Evolutionary conservation across 2,888 invertebrate species (phyloP).

Genomic region (Rhagophthalmus giganteus): DNA sequence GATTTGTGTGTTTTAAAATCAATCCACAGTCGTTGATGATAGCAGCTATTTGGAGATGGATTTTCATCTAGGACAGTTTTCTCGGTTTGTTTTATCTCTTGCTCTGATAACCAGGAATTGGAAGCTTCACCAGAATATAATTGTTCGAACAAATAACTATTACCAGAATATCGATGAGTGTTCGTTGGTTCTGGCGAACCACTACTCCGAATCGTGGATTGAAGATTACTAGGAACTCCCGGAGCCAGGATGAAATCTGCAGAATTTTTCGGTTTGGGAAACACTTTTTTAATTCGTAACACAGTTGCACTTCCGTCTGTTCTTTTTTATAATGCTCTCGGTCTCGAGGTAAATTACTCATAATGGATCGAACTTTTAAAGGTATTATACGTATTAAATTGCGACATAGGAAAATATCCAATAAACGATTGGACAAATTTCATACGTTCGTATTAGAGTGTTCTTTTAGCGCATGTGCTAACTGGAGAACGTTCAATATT

Average conservation of each 20-base stretch:
- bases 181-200: slow-evolving; percentile 42
- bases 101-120: slow-evolving; percentile 16
- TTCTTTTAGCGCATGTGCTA: slow-evolving; percentile 43
- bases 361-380: slow-evolving; percentile 47
- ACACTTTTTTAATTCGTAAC: slow-evolving; percentile 29
- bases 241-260: slow-evolving; percentile 53
- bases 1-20: slow-evolving; percentile 31
- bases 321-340: slow-evolving; percentile 35
- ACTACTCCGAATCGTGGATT: slow-evolving; percentile 41
- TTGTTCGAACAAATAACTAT: slow-evolving; percentile 17
- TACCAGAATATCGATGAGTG: slow-evolving; percentile 36
- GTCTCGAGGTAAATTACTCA: slow-evolving; percentile 49
- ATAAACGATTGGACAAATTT: slow-evolving; percentile 36
- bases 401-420: slow-evolving; percentile 46
- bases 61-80: slow-evolving; percentile 5
- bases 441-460: slow-evolving; percentile 32
- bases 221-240: slow-evolving; percentile 49
- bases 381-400: slow-evolving; percentile 47
- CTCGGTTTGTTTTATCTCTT: slow-evolving; percentile 17
- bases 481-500: slow-evolving; percentile 45
- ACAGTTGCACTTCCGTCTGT: slow-evolving; percentile 37
- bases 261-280: slow-evolving; percentile 28
- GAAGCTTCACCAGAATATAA: slow-evolving; percentile 12
- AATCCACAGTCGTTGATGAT: slow-evolving; percentile 21
- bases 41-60: slow-evolving; percentile 3